Percentiles rank a stretch among this genome's conserved stretches.
These are phyloP conservation scores for Spicauda simplicius DNA, from an alignment of 2,888 invertebrate genomes.

Conservation along the genomic window DNA sequence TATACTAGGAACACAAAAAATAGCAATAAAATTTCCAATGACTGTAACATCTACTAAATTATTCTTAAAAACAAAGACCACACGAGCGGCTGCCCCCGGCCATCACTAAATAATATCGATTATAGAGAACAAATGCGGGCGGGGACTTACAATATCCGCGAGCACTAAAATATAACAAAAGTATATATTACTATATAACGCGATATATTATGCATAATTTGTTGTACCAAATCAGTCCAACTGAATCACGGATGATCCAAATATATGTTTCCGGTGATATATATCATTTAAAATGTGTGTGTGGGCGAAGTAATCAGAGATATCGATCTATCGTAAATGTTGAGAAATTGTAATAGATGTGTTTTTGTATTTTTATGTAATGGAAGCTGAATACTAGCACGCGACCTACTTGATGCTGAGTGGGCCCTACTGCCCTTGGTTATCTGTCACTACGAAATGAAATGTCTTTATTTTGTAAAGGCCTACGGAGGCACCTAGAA, in stretches of 20 bases:
- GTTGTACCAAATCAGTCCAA: constrained; percentile 24
- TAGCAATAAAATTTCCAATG: too few species aligned
- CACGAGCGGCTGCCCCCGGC: constrained; percentile 20
- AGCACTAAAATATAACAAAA: background rate
- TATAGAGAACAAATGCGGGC: constrained; percentile 20
- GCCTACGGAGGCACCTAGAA: too few species aligned
- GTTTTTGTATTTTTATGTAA: background rate
- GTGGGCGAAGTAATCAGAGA: constrained; percentile 45
- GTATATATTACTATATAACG: too few species aligned
- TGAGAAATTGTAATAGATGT: constrained; percentile 3
- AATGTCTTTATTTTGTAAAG: too few species aligned
- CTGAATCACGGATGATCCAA: constrained; percentile 33
- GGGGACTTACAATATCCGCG: constrained; percentile 33
- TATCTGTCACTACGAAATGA: too few species aligned
- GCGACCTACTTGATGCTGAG: too few species aligned
- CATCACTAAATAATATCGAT: constrained; percentile 28
- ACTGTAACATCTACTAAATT: background rate
- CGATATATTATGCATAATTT: background rate
- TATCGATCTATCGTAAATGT: constrained; percentile 24
- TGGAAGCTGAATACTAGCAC: background rate
- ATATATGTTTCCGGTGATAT: constrained; percentile 45
- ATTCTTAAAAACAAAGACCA: constrained; percentile 21
- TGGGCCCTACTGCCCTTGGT: too few species aligned
- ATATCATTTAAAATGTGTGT: constrained; percentile 35
- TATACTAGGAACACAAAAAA: too few species aligned